These are phyloP conservation scores for Leptatherina wallacei DNA, from an alignment of 2,797 vertebrate species.

Conservation along the genomic window DNA sequence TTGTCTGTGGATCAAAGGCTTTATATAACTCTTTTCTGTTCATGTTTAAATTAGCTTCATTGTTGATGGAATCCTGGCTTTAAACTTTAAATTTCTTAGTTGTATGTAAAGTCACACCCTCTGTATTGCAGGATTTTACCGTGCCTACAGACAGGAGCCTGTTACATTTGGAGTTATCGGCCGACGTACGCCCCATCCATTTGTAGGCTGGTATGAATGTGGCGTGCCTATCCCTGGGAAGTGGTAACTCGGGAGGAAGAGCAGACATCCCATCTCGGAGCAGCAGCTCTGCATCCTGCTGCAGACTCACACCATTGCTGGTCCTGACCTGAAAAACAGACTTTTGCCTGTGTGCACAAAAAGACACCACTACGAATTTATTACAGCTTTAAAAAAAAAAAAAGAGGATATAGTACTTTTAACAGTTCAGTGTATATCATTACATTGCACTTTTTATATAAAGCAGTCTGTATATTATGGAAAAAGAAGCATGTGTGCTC, in stretches of 20 bases:
- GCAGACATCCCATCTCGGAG: slow-evolving; percentile 52
- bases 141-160: slow-evolving; percentile 94
- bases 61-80: neutral
- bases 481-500: slow-evolving; percentile 80
- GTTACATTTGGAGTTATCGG: slow-evolving; percentile 93
- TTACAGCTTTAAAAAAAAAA: slow-evolving; percentile 73
- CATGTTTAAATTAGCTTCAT: too few relatives aligned
- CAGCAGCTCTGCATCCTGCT: slow-evolving; percentile 64
- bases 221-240: slow-evolving; percentile 98
- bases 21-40: too few relatives aligned
- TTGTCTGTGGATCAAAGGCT: too few relatives aligned
- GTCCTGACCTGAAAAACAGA: slow-evolving; percentile 68
- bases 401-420: slow-evolving; percentile 84
- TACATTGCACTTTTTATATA: slow-evolving; percentile 83
- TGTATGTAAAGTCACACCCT: neutral
- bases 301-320: slow-evolving; percentile 57
- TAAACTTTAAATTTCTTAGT: neutral
- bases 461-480: slow-evolving; percentile 87
- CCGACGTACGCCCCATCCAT: slow-evolving; percentile 89
- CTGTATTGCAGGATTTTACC: slow-evolving; percentile 88
- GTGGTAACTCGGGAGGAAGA: slow-evolving; percentile 85
- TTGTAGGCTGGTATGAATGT: slow-evolving; percentile 98
- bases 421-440: slow-evolving; percentile 78
- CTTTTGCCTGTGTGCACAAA: slow-evolving; percentile 71
- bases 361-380: slow-evolving; percentile 69